Evolutionary conservation across 2,113 vertebrate genomes (phyloP).

Genomic region (Hypocryptadius cinnamomeus): DNA sequence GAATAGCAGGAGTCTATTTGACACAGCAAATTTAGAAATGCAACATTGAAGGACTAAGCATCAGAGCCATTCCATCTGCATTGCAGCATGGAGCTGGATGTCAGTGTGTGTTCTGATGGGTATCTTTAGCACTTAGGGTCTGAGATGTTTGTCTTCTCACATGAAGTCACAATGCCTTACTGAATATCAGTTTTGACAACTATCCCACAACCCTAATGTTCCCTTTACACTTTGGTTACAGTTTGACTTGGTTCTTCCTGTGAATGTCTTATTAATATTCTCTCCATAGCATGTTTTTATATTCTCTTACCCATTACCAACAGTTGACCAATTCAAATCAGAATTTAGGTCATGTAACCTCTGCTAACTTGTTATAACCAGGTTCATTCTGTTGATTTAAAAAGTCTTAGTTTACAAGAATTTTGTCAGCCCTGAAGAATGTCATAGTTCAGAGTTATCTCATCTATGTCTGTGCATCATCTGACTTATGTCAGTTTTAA

Average conservation of each 20-base stretch:
- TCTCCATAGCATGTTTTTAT: neutral
- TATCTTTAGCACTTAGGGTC: neutral
- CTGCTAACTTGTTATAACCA: neutral
- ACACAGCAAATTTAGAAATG: neutral
- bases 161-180: neutral
- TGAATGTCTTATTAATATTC: neutral
- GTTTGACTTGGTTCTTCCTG: neutral
- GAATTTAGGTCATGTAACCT: neutral
- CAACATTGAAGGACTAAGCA: neutral
- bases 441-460: neutral
- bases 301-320: neutral
- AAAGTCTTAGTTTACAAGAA: neutral
- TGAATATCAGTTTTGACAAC: neutral
- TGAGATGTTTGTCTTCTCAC: neutral
- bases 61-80: neutral
- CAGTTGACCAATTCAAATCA: neutral
- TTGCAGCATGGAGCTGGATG: neutral
- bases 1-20: neutral
- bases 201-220: neutral
- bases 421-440: neutral
- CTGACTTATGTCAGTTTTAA: neutral
- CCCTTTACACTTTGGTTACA: neutral
- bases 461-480: neutral
- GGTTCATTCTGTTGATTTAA: neutral
- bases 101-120: neutral